A percentile compares a stretch with the other conserved stretches of the same genome.
Conservation (phyloP, 2,113 vertebrate genomes). For the Collichthys lucidus region DNA sequence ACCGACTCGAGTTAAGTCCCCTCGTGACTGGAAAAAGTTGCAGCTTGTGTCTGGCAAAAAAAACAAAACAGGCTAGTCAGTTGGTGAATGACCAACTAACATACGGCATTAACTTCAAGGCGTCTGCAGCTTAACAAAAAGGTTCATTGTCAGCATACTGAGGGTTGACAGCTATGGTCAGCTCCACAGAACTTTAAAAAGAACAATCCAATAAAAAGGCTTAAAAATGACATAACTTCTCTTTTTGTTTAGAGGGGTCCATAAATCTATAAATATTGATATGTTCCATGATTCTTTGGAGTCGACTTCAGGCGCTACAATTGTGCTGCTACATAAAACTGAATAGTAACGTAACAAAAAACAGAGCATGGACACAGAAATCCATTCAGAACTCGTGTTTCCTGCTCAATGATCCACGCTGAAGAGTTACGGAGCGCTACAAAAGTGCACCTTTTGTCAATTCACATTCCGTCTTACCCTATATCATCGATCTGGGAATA, state of each 20-base stretch:
- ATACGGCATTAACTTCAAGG: background rate
- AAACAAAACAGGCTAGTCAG: conserved; percentile 20
- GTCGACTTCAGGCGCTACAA: conserved; percentile 52
- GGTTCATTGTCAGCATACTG: conserved; percentile 8
- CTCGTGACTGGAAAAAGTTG: conserved; percentile 20
- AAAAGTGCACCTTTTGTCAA: background rate
- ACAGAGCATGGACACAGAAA: conserved; percentile 1
- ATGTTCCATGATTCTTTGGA: conserved; percentile 54
- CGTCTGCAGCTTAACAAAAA: conserved; percentile 14
- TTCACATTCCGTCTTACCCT: background rate
- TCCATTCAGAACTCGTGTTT: conserved; percentile 5
- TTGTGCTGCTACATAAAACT: conserved; percentile 54
- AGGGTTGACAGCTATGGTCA: background rate
- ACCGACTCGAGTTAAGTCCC: conserved; percentile 2
- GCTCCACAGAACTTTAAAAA: conserved; percentile 10
- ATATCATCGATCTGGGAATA: background rate
- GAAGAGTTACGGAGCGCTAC: background rate
- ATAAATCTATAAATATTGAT: conserved; percentile 20
- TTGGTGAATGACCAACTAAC: conserved; percentile 5
- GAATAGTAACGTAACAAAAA: conserved; percentile 31
- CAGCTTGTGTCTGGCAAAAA: conserved; percentile 25
- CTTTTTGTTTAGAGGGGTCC: background rate
- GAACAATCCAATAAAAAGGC: conserved; percentile 27
- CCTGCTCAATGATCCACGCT: background rate
- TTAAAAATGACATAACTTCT: background rate